phyloP scores from a whole-genome alignment of 2,888 invertebrate genomes.

The Drosophila quinaria region DNA sequence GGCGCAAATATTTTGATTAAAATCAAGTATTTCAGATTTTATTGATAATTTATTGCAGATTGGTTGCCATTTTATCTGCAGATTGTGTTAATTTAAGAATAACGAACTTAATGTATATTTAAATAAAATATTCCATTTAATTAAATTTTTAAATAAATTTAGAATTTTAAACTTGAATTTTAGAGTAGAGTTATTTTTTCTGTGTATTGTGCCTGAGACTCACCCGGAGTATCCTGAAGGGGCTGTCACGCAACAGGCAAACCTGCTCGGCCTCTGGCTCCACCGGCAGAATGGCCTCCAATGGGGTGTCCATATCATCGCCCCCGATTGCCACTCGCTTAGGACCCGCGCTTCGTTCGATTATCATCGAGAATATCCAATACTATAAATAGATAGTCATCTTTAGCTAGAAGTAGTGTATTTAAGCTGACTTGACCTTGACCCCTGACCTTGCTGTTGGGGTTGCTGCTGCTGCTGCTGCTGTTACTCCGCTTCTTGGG shows the following conservation, averaged over 20 bases:
- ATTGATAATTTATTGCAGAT: no score
- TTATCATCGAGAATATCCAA: conserved; percentile 85
- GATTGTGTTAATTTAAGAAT: no score
- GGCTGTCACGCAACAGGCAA: conserved; percentile 90
- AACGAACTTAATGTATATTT: no score
- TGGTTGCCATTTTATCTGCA: no score
- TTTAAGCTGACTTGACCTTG: not conserved
- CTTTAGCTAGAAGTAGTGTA: not conserved
- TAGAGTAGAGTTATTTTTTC: no score
- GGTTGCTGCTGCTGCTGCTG: conserved; percentile 39
- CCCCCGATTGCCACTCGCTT: conserved; percentile 70
- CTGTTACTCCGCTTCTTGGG: conserved; percentile 70
- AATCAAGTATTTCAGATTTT: no score
- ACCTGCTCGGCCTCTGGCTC: conserved; percentile 86
- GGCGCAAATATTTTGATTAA: no score
- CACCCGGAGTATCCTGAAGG: conserved; percentile 85
- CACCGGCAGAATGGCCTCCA: conserved; percentile 83
- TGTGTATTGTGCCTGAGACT: conserved; percentile 64
- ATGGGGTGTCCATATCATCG: conserved; percentile 80
- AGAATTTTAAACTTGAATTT: no score
- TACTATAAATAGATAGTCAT: conserved; percentile 61
- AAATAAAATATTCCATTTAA: no score
- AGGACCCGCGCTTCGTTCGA: conserved; percentile 79
- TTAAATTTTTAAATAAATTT: no score
- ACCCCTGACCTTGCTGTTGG: conserved; percentile 75